Conservation (phyloP, 2,888 invertebrate genomes). For the Nomada lathburiana region DNA sequence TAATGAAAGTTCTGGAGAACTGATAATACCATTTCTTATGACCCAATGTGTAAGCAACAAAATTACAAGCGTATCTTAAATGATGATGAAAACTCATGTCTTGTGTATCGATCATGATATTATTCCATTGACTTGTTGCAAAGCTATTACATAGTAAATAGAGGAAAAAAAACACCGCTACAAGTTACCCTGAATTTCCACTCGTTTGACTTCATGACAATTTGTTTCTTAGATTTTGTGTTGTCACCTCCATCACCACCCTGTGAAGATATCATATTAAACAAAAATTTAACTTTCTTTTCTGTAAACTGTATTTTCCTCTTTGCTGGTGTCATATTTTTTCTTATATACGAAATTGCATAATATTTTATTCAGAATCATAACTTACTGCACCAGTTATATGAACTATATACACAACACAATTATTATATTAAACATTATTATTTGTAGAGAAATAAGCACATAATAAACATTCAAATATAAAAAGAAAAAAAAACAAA, state of each 20-base stretch:
- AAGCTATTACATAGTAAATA: conserved; percentile 74
- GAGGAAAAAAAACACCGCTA: conserved; percentile 76
- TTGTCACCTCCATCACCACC: conserved; percentile 85
- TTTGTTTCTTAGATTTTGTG: conserved; percentile 85
- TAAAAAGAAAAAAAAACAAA: background rate
- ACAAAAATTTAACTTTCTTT: conserved; percentile 64
- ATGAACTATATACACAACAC: conserved; percentile 15
- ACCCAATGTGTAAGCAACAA: conserved; percentile 65
- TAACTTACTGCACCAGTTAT: conserved; percentile 20
- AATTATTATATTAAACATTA: conserved; percentile 23
- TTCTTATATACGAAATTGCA: background rate
- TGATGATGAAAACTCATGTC: conserved; percentile 62
- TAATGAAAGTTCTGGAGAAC: conserved; percentile 42
- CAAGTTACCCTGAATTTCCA: conserved; percentile 89
- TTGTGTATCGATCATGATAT: conserved; percentile 66
- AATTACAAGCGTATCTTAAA: conserved; percentile 65
- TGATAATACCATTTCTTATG: conserved; percentile 50
- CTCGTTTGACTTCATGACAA: conserved; percentile 87
- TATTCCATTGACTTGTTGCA: conserved; percentile 68
- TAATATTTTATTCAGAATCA: conserved; percentile 2
- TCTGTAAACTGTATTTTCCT: conserved; percentile 31
- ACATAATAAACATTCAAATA: conserved; percentile 14
- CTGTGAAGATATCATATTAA: conserved; percentile 82
- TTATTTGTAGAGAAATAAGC: conserved; percentile 30
- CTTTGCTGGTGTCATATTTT: background rate